phyloP scores from a whole-genome alignment of 2,888 invertebrate species.

The Mactromeris polynyma region DNA sequence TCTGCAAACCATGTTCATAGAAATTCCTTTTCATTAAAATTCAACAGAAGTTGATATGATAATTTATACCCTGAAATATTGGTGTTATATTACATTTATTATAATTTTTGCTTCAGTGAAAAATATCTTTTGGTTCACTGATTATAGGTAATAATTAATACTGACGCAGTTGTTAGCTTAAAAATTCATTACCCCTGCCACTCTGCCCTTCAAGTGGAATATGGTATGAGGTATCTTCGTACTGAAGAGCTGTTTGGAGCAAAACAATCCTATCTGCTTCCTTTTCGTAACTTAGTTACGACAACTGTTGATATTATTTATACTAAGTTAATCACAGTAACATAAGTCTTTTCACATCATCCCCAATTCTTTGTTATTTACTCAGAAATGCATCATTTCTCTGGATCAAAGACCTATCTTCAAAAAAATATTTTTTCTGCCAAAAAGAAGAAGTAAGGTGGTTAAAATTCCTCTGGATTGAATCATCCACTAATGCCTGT shows the following conservation, averaged over 20 bases:
- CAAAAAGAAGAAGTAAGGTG: slow-evolving; percentile 50
- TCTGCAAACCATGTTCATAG: too few relatives aligned
- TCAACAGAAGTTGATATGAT: too few relatives aligned
- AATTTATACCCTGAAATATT: too few relatives aligned
- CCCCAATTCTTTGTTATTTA: not conserved
- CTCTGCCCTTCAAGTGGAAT: too few relatives aligned
- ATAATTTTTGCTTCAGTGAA: too few relatives aligned
- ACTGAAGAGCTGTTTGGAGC: not conserved
- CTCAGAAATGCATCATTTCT: slow-evolving; percentile 23
- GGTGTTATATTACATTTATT: too few relatives aligned
- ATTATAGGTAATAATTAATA: too few relatives aligned
- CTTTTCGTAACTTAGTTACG: not conserved
- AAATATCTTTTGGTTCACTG: too few relatives aligned
- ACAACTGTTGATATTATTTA: not conserved
- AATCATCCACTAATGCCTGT: slow-evolving; percentile 37
- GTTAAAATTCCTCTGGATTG: slow-evolving; percentile 55
- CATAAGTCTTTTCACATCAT: slow-evolving; percentile 14
- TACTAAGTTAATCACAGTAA: not conserved
- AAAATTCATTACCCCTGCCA: too few relatives aligned
- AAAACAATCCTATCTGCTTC: not conserved
- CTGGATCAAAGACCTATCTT: slow-evolving; percentile 30
- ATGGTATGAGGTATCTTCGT: too few relatives aligned
- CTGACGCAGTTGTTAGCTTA: too few relatives aligned
- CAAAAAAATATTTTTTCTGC: slow-evolving; percentile 32
- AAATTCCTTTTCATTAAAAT: too few relatives aligned